Percentiles rank a stretch among this genome's conserved stretches.
These are phyloP conservation scores for Thelaira solivaga DNA, from an alignment of 2,888 invertebrate genomes.

Conservation along the genomic window DNA sequence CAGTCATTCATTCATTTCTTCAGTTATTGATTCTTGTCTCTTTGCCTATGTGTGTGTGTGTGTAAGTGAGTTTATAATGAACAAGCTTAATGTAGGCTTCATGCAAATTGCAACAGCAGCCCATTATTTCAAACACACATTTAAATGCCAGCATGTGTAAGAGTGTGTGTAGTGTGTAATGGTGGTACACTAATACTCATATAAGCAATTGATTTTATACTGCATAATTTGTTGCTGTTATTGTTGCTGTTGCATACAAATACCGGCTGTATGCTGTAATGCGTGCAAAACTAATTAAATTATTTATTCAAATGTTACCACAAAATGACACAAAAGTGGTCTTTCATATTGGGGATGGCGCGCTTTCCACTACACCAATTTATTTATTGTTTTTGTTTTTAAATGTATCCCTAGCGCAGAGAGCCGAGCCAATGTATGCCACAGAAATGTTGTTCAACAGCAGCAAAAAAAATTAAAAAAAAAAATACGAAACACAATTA, in stretches of 20 bases:
- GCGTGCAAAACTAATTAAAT: slow-evolving; percentile 64
- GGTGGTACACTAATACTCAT: neutral
- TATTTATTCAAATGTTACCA: slow-evolving; percentile 64
- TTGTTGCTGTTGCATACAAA: slow-evolving; percentile 11
- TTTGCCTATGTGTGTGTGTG: slow-evolving; percentile 11
- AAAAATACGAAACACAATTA: slow-evolving; percentile 39
- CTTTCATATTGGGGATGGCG: slow-evolving; percentile 40
- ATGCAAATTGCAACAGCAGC: slow-evolving; percentile 37
- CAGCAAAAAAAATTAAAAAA: no score
- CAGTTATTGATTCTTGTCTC: slow-evolving; percentile 39
- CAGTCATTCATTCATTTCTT: slow-evolving; percentile 19
- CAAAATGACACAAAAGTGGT: slow-evolving; percentile 62
- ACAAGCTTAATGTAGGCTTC: slow-evolving; percentile 36
- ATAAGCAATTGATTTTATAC: slow-evolving; percentile 40
- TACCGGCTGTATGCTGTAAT: slow-evolving; percentile 49
- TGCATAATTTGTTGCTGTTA: slow-evolving; percentile 39
- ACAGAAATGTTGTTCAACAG: slow-evolving; percentile 27
- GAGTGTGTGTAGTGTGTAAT: neutral
- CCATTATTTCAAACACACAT: neutral
- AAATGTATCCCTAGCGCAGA: neutral
- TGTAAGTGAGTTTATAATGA: slow-evolving; percentile 24
- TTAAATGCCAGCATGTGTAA: neutral
- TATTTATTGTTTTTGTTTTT: slow-evolving; percentile 6
- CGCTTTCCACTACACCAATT: slow-evolving; percentile 30
- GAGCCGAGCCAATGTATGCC: slow-evolving; percentile 24